phyloP scores from a whole-genome alignment of 2,888 invertebrate genomes.

The Leucophora obtusa region DNA sequence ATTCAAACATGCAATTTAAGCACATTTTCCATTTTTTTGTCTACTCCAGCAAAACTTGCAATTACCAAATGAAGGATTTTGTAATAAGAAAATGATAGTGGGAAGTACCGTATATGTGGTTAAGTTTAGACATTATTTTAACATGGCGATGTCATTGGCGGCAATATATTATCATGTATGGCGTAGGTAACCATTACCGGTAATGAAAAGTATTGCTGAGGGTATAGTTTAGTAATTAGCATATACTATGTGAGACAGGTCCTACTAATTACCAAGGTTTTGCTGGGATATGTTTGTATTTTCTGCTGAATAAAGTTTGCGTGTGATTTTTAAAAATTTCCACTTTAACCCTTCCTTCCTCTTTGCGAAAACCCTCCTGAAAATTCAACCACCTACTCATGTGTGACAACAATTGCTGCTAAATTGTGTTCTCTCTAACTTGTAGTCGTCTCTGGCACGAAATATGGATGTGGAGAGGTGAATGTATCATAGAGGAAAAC shows the following conservation, averaged over 20 bases:
- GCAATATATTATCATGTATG: too few relatives aligned
- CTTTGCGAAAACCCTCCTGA: neutral
- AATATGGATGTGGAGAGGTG: neutral
- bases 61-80: too few relatives aligned
- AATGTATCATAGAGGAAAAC: neutral
- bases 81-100: too few relatives aligned
- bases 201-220: too few relatives aligned
- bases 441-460: neutral
- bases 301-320: slow-evolving; percentile 47
- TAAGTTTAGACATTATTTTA: too few relatives aligned
- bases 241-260: too few relatives aligned
- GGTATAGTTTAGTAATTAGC: too few relatives aligned
- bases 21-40: neutral
- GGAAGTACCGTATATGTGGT: too few relatives aligned
- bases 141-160: too few relatives aligned
- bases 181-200: too few relatives aligned
- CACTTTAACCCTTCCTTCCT: neutral
- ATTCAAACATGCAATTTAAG: slow-evolving; percentile 36
- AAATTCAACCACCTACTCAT: slow-evolving; percentile 49
- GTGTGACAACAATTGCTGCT: slow-evolving; percentile 44
- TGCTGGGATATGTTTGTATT: slow-evolving; percentile 22
- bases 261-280: too few relatives aligned
- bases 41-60: too few relatives aligned
- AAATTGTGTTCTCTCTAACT: neutral
- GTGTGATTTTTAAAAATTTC: slow-evolving; percentile 36